These are phyloP conservation scores for Muscicapa adusta DNA, from an alignment of 2,113 vertebrate species.

Conservation along the genomic window DNA sequence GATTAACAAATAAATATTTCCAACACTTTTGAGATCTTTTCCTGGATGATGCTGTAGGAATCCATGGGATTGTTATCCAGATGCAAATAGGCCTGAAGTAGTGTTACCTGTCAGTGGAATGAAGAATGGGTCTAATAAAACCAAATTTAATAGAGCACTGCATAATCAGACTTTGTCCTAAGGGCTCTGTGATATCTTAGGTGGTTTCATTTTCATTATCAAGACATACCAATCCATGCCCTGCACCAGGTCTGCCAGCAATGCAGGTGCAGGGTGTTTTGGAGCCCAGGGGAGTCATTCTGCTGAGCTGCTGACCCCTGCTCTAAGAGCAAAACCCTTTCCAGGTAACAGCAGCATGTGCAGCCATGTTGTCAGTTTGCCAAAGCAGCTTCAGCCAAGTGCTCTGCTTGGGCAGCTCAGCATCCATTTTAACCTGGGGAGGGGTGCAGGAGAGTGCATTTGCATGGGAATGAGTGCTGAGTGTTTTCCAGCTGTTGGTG, in stretches of 20 bases:
- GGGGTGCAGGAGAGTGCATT: background rate
- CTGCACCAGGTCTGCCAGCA: background rate
- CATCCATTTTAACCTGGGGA: background rate
- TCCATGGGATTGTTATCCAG: background rate
- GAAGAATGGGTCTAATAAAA: slow-evolving; percentile 5
- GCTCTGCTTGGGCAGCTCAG: background rate
- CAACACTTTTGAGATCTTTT: background rate
- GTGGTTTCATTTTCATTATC: slow-evolving; percentile 6
- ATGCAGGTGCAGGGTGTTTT: background rate
- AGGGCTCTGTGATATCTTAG: background rate
- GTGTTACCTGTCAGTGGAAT: background rate
- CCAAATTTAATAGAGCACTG: background rate
- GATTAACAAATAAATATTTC: background rate
- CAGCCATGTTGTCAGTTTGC: background rate
- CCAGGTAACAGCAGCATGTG: background rate
- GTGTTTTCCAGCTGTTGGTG: background rate
- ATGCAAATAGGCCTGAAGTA: background rate
- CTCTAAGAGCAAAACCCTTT: background rate
- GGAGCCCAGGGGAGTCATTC: background rate
- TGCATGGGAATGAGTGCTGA: background rate
- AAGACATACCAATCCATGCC: background rate
- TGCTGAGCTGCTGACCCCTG: background rate
- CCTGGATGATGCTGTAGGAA: background rate
- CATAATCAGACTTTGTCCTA: background rate
- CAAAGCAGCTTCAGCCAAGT: background rate